Percentiles rank a stretch among this genome's conserved stretches.
phyloP scores from a whole-genome alignment of 2,113 vertebrate genomes.

The Rhineura floridana region DNA sequence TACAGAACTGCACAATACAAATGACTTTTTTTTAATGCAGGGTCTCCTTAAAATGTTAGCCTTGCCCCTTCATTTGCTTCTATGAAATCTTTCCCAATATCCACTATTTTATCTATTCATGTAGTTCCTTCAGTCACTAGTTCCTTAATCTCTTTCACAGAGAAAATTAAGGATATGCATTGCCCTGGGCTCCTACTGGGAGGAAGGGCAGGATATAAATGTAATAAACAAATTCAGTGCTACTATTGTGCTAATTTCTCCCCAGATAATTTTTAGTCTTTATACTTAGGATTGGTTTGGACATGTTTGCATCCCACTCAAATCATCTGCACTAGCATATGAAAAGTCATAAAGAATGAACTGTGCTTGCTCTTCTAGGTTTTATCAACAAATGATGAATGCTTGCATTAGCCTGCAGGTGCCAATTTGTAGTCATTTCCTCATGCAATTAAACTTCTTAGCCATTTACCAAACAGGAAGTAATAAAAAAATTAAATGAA shows the following conservation, averaged over 20 bases:
- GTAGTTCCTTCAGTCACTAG: not conserved
- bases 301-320: not conserved
- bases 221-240: too few species aligned
- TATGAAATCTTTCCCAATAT: not conserved
- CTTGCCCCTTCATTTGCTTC: too few species aligned
- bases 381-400: not conserved
- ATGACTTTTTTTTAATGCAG: not conserved
- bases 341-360: not conserved
- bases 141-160: not conserved
- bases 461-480: not conserved
- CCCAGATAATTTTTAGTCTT: not conserved
- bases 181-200: too few species aligned
- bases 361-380: not conserved
- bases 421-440: not conserved
- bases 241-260: not conserved
- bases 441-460: not conserved
- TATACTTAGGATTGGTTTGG: not conserved
- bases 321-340: not conserved
- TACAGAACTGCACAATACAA: not conserved
- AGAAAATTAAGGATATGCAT: not conserved
- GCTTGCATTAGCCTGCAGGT: not conserved
- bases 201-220: too few species aligned
- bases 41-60: not conserved
- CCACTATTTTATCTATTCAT: not conserved
- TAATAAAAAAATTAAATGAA: not conserved